A percentile compares a stretch with the other conserved stretches of the same genome.
These are phyloP conservation scores for Mormyrops boulengeri DNA, from an alignment of 2,797 vertebrate genomes.

Conservation along the genomic window DNA sequence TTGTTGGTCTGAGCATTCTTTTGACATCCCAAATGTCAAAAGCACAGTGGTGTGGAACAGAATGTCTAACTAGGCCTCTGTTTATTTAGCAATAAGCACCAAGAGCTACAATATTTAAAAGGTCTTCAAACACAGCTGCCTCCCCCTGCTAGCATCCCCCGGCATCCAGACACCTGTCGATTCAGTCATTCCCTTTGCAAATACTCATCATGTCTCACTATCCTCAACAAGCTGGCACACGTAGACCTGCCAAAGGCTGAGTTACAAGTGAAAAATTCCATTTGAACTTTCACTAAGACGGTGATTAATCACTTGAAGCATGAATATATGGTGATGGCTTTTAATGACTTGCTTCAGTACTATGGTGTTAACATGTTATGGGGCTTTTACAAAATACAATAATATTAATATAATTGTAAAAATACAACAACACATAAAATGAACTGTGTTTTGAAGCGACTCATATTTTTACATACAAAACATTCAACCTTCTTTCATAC, in stretches of 20 bases:
- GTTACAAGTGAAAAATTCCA: not conserved
- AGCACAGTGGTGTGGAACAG: not conserved
- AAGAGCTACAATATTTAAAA: not conserved
- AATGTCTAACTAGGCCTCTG: not conserved
- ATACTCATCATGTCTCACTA: not conserved
- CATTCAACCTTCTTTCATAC: not conserved
- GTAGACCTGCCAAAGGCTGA: not conserved
- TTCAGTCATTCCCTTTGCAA: not conserved
- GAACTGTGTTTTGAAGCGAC: not conserved
- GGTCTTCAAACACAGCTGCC: not conserved
- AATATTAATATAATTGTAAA: not conserved
- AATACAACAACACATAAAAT: not conserved
- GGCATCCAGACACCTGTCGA: constrained; percentile 3
- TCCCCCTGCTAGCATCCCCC: not conserved
- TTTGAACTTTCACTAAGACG: not conserved
- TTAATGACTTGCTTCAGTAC: not conserved
- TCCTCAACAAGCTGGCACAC: constrained; percentile 5
- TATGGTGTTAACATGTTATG: not conserved
- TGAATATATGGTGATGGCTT: not conserved
- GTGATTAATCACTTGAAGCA: not conserved
- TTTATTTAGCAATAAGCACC: not conserved
- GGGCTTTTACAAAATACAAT: not conserved
- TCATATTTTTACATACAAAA: not conserved
- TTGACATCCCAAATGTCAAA: not conserved
- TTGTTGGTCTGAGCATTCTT: not conserved